Percentiles rank a stretch among this genome's conserved stretches.
phyloP scores from a whole-genome alignment of 2,797 vertebrate species.

The Halcyon smyrnensis region DNA sequence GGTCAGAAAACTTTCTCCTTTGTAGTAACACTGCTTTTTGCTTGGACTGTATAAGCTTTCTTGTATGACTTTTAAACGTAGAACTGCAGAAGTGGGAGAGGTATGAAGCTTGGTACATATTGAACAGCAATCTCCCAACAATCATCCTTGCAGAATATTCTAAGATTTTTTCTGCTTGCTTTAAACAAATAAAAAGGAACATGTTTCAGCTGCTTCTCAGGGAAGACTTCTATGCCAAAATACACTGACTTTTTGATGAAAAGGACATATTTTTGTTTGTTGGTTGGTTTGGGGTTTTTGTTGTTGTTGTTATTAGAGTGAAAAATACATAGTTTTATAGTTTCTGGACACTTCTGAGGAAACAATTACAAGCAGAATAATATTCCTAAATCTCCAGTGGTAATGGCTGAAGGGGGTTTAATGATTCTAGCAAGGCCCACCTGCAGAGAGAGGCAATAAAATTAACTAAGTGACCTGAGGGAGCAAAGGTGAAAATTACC shows the following conservation, averaged over 20 bases:
- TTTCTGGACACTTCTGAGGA: neutral
- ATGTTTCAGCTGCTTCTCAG: neutral
- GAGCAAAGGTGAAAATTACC: neutral
- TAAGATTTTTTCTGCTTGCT: neutral
- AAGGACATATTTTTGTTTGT: neutral
- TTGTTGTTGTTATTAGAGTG: neutral
- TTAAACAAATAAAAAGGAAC: neutral
- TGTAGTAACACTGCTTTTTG: neutral
- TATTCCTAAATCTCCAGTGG: neutral
- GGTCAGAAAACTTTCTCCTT: neutral
- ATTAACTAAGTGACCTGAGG: neutral
- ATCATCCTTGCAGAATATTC: neutral
- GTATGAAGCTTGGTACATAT: neutral
- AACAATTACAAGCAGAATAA: neutral
- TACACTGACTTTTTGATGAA: neutral
- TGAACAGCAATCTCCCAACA: neutral
- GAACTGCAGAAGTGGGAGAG: neutral
- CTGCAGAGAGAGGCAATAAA: neutral
- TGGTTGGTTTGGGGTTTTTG: neutral
- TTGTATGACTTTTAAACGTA: neutral
- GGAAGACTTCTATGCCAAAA: neutral
- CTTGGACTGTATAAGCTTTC: neutral
- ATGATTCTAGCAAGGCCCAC: neutral
- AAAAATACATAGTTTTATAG: neutral
- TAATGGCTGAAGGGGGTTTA: neutral